Evolutionary conservation across 2,888 invertebrate genomes (phyloP).

Genomic region (Pyrrhosoma nymphula): DNA sequence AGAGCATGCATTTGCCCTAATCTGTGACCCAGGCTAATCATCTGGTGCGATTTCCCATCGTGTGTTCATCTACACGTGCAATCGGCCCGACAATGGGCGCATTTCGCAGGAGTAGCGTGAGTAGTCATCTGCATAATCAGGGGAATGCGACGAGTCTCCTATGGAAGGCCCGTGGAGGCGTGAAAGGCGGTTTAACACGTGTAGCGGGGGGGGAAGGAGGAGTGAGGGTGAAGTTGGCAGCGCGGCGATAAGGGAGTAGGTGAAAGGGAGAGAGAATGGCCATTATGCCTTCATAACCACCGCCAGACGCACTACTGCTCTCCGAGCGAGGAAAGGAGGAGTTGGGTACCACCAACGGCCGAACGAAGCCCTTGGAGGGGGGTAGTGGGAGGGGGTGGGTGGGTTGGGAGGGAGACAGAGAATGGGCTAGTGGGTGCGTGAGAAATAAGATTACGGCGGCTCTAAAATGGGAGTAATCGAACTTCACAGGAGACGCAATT

Average conservation of each 20-base stretch:
- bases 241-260: background rate
- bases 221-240: background rate
- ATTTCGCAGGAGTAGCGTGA: background rate
- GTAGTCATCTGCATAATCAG: conserved; percentile 47
- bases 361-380: background rate
- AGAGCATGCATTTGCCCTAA: background rate
- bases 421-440: background rate
- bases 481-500: background rate
- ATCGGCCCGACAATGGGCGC: conserved; percentile 34
- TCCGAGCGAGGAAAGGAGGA: background rate
- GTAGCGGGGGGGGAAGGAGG: background rate
- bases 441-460: background rate
- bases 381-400: background rate
- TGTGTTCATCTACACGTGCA: conserved; percentile 19
- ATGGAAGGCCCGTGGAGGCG: background rate
- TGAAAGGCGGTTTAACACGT: conserved; percentile 27
- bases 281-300: conserved; percentile 50
- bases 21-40: conserved; percentile 25
- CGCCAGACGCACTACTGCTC: background rate
- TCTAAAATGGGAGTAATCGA: background rate
- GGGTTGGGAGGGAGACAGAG: background rate
- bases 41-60: conserved; percentile 35
- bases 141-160: background rate
- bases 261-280: background rate
- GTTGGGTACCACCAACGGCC: background rate